These are phyloP conservation scores for Drosophila trapezifrons DNA, from an alignment of 1,140 invertebrate species.

Conservation along the genomic window DNA sequence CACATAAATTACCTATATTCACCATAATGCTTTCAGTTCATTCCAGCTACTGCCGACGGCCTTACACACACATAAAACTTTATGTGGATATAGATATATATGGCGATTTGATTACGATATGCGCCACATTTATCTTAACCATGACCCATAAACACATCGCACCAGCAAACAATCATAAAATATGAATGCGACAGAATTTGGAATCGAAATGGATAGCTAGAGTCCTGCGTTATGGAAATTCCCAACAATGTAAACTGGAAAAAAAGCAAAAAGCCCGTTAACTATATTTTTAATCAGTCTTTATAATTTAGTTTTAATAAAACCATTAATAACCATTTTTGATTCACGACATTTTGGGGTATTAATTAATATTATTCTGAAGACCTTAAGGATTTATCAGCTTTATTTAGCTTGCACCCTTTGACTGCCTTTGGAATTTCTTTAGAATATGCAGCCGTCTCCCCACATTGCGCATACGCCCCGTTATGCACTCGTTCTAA, in stretches of 20 bases:
- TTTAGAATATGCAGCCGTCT: background rate
- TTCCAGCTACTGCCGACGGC: constrained; percentile 2
- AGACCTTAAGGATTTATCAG: background rate
- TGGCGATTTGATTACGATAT: constrained; percentile 39
- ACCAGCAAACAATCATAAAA: constrained; percentile 39
- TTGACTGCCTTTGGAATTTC: background rate
- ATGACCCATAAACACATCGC: constrained; percentile 43
- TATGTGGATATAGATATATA: constrained; percentile 16
- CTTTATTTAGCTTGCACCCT: background rate
- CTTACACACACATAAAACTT: background rate
- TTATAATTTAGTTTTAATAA: too few relatives aligned
- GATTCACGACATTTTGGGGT: background rate
- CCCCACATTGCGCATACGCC: constrained; percentile 28
- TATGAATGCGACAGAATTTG: constrained; percentile 23
- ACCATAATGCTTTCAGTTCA: constrained; percentile 34
- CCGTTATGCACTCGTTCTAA: constrained; percentile 27
- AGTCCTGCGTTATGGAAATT: background rate
- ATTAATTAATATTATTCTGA: background rate
- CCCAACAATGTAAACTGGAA: background rate
- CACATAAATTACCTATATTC: constrained; percentile 42
- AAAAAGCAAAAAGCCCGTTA: background rate
- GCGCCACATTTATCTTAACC: constrained; percentile 54
- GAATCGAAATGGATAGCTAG: constrained; percentile 8
- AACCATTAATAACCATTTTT: background rate
- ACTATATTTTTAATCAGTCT: background rate